A percentile compares a stretch with the other conserved stretches of the same genome.
Evolutionary conservation across 1,140 invertebrate genomes (phyloP).

Genomic region (Papilio machaon): DNA sequence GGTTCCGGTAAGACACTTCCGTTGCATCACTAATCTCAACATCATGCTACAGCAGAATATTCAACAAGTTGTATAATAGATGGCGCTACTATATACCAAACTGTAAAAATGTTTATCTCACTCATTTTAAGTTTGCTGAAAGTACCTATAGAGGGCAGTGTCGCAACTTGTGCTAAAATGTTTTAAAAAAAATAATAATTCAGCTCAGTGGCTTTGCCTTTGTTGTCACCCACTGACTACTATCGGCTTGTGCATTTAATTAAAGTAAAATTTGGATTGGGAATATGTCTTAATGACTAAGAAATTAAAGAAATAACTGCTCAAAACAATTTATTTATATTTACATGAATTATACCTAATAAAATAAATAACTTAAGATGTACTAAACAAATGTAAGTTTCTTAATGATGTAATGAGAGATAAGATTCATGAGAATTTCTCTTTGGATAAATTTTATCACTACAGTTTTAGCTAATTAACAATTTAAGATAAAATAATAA

Average conservation of each 20-base stretch:
- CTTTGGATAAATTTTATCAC: conserved; percentile 7
- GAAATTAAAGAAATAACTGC: not conserved
- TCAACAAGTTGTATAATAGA: not conserved
- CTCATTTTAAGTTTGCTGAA: too few relatives aligned
- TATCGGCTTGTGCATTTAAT: too few relatives aligned
- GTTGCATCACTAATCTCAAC: too few relatives aligned
- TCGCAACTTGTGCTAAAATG: too few relatives aligned
- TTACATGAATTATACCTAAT: conserved; percentile 31
- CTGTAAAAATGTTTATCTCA: not conserved
- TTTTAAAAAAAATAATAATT: too few relatives aligned
- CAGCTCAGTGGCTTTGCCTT: too few relatives aligned
- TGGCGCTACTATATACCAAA: not conserved
- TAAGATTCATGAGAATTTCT: not conserved
- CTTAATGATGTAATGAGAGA: not conserved
- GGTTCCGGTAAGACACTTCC: too few relatives aligned
- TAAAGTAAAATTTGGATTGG: too few relatives aligned
- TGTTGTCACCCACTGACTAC: too few relatives aligned
- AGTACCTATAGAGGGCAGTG: too few relatives aligned
- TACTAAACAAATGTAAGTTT: not conserved
- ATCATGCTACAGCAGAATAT: too few relatives aligned
- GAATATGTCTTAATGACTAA: too few relatives aligned
- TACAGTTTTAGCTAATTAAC: not conserved
- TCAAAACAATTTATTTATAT: conserved; percentile 19
- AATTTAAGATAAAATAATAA: not conserved
- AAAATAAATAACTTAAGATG: conserved; percentile 28